Conservation (phyloP, 2,797 vertebrate genomes). For the Chaetodon trifasciatus region DNA sequence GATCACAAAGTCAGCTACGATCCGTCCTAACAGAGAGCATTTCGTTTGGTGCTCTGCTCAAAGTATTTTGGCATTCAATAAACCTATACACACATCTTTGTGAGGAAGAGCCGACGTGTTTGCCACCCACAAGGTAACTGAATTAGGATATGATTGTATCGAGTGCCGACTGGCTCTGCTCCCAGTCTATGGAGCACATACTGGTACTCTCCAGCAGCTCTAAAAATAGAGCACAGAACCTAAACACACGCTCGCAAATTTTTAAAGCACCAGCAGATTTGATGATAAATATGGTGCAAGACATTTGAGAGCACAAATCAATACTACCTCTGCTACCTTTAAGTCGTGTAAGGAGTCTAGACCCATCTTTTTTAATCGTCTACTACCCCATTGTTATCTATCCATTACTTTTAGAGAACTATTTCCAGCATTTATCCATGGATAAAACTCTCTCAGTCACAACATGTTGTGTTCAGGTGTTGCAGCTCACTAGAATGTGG, state of each 20-base stretch:
- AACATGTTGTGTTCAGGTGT: neutral
- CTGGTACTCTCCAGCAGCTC: conserved; percentile 33
- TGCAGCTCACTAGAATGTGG: neutral
- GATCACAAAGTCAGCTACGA: neutral
- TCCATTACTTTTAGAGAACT: neutral
- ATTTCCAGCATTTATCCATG: neutral
- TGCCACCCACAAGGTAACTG: conserved; percentile 60
- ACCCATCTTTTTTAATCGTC: neutral
- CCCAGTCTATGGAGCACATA: conserved; percentile 59
- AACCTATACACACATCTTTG: conserved; percentile 42
- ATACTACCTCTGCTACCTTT: neutral
- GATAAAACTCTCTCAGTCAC: neutral
- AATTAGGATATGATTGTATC: conserved; percentile 70
- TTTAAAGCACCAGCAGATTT: conserved; percentile 25
- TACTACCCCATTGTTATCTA: too few relatives aligned
- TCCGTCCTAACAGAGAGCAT: neutral
- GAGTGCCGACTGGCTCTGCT: conserved; percentile 59
- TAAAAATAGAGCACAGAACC: conserved; percentile 63
- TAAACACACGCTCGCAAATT: conserved; percentile 21
- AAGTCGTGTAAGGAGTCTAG: neutral
- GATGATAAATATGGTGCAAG: conserved; percentile 17
- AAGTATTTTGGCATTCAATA: conserved; percentile 44
- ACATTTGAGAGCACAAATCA: conserved; percentile 17
- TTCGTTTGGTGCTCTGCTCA: conserved; percentile 35
- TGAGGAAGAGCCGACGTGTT: conserved; percentile 43